Conservation (phyloP, 2,113 vertebrate species). For the Lophura nycthemera region DNA sequence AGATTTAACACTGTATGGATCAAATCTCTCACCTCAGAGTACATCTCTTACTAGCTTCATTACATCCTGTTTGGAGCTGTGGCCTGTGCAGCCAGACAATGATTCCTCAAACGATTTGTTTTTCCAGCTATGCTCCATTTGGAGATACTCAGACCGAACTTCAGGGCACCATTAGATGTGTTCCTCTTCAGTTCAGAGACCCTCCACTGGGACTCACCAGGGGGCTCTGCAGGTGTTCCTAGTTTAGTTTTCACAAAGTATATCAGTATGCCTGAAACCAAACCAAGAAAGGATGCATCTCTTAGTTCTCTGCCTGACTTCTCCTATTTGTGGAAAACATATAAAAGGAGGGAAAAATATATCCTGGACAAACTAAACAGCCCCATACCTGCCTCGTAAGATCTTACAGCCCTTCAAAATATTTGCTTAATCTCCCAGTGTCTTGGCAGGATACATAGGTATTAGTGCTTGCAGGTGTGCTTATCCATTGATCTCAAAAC, state of each 20-base stretch:
- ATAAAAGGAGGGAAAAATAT: conserved; percentile 5
- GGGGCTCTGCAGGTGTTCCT: background rate
- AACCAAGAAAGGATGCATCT: background rate
- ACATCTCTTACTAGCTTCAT: background rate
- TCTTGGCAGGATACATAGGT: conserved; percentile 35
- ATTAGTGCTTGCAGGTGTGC: conserved; percentile 40
- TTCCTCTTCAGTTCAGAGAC: background rate
- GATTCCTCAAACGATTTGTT: background rate
- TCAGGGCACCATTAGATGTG: background rate
- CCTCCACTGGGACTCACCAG: background rate
- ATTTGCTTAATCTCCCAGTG: conserved; percentile 58
- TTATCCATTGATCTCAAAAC: conserved; percentile 69
- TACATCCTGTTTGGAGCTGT: background rate
- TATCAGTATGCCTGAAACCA: background rate
- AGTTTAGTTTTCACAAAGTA: background rate
- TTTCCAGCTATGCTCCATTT: background rate
- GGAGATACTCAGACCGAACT: background rate
- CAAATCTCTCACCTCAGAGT: background rate
- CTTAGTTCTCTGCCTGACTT: background rate
- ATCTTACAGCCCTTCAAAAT: conserved; percentile 51
- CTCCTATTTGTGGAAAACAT: background rate
- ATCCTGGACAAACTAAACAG: conserved; percentile 2
- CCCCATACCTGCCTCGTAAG: conserved; percentile 1
- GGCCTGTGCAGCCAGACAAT: background rate
- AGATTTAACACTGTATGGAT: background rate